Conservation (phyloP, 2,797 vertebrate genomes). For the Oreochromis grahami region DNA sequence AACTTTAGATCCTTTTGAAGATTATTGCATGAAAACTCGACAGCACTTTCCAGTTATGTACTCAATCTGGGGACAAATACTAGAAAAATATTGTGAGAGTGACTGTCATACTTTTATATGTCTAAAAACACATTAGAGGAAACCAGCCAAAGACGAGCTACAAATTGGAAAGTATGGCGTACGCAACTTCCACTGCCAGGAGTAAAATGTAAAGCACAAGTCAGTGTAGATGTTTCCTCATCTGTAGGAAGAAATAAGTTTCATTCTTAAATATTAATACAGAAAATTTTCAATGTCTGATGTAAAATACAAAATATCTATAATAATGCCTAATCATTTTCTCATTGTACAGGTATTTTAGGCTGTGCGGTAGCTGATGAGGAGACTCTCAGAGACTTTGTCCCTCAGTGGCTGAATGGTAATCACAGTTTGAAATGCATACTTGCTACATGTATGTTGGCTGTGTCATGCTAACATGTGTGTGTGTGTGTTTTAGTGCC, state of each 20-base stretch:
- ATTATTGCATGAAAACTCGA: not conserved
- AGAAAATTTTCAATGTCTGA: not conserved
- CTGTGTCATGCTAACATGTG: not conserved
- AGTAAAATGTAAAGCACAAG: not conserved
- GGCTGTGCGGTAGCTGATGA: slow-evolving; percentile 39
- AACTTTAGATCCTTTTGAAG: not conserved
- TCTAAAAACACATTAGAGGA: not conserved
- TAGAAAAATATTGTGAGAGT: not conserved
- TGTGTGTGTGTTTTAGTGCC: slow-evolving; percentile 15
- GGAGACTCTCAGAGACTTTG: not conserved
- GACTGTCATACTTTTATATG: not conserved
- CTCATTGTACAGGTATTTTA: slow-evolving; percentile 36
- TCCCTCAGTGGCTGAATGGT: slow-evolving; percentile 48
- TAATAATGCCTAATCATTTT: not conserved
- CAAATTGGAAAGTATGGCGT: not conserved
- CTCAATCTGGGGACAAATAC: not conserved
- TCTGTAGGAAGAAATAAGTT: not conserved
- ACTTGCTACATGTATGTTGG: not conserved
- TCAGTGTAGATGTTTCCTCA: not conserved
- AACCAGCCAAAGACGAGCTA: not conserved
- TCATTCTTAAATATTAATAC: not conserved
- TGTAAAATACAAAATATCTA: not conserved
- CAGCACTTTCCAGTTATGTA: not conserved
- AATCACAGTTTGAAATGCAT: not conserved
- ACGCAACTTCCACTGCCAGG: not conserved